Percentiles rank a stretch among this genome's conserved stretches.
phyloP scores from a whole-genome alignment of 2,888 invertebrate genomes.

The Nymphalis polychloros region DNA sequence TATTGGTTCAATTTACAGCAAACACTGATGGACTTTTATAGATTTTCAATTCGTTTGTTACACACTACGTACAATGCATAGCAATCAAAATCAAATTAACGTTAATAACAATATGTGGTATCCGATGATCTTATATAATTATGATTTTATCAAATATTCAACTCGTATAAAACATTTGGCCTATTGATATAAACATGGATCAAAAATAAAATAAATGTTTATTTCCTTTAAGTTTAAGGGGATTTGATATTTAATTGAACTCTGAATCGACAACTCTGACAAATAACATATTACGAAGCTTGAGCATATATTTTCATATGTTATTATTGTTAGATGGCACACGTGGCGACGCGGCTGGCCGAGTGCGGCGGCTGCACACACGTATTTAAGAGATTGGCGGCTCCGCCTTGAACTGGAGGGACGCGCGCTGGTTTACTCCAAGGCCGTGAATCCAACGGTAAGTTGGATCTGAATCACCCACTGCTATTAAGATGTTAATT shows the following conservation, averaged over 20 bases:
- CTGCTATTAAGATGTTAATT: background rate
- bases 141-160: slow-evolving; percentile 20
- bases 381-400: slow-evolving; percentile 75
- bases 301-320: background rate
- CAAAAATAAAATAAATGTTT: no score
- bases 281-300: background rate
- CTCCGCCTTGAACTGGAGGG: slow-evolving; percentile 72
- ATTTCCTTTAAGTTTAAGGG: no score
- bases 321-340: slow-evolving; percentile 64
- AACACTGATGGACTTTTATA: slow-evolving; percentile 2
- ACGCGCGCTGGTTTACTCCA: slow-evolving; percentile 69
- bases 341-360: slow-evolving; percentile 75
- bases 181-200: no score
- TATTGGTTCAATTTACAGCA: background rate
- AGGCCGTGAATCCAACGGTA: slow-evolving; percentile 68
- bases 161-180: no score
- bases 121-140: slow-evolving; percentile 21
- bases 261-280: no score
- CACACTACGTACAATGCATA: slow-evolving; percentile 2
- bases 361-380: slow-evolving; percentile 69
- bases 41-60: slow-evolving; percentile 16
- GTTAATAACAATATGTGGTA: slow-evolving; percentile 19
- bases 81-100: slow-evolving; percentile 21
- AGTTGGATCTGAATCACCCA: slow-evolving; percentile 36
- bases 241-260: no score